Evolutionary conservation across 2,888 invertebrate genomes (phyloP), one percentile per base, ranked within the genome.

Genomic region (Drosophila siamana): DNA sequence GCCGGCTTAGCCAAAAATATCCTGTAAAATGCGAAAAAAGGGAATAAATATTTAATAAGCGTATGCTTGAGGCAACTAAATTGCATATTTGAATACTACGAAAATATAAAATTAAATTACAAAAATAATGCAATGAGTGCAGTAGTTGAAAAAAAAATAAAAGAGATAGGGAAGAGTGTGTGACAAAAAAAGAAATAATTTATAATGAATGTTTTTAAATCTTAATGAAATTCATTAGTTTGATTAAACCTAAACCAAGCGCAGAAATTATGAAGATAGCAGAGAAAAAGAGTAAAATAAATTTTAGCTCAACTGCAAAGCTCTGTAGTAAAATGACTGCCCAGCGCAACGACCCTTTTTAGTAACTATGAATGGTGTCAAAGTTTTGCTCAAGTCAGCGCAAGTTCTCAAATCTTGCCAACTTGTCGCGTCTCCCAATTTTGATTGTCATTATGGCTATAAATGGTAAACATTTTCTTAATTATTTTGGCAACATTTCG

Each of bases 391-490:
- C 1, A 73, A 65, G 65, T 75, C 75, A 76, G 77, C 75, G 44
- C 68, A 69, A 56, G 57, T 59, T 55, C 41, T 48, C 13, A n/a
- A 69, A 68, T 68, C 62, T 55, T 70, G 57, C 22, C 24, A 69
- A 69, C 64, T 52, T 60, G 51, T 26, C n/a, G 16, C 28, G 36
- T 19, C 8, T 11, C 24, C 24, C 57, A 57, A 47, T 60, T 76
- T 60, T 48, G 41, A 69, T 74, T 77, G 77, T 70, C 69, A 76
- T 77, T 73, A 69, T 73, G 59, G 30, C 59, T 40, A 61, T 55
- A 68, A 71, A 61, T 71, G 76, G 66, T 68, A 80, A 80, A 80
- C 78, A 83, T 79, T 86, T 83, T 80, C 82, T 78, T 86, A 86
- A 85, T 85, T 86, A 86, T 86, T 81, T 82, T 63, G 68, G 43